Evolutionary conservation across 2,888 invertebrate species (phyloP), one percentile per base, ranked within the genome.

Genomic region (Linhomoeus sp.): DNA sequence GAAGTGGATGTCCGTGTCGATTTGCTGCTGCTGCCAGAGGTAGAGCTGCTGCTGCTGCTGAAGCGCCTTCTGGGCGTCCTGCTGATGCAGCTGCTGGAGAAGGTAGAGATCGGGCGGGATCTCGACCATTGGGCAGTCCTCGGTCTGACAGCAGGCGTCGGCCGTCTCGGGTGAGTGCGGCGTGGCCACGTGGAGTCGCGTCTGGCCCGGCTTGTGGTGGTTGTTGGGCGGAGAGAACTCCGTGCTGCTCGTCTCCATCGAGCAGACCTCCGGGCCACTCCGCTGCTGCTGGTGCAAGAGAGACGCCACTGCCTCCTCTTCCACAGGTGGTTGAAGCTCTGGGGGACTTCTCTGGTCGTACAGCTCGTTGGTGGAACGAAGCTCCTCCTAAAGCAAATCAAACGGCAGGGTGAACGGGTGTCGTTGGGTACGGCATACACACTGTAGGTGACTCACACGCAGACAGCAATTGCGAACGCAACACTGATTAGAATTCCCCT

Each of bases 1-100:
- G 20, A 47, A 36, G 17, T 42, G 29, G 2, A 42, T 39, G 3
- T 42, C 39, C 14, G 48, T 35, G 15, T 45, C 48, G 29, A 33
- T 29, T 29, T 29, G 29, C 12, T 29, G 15, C 19, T 20, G 40
- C 29, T 43, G 43, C 25, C 43, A 37, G n/a, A 37, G 19, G 19
- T 14, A 37, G 17, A 5, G 3, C n/a, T 19, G n/a, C 12, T 19
- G 17, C n/a, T n/a, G n/a, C n/a, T n/a, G n/a, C n/a, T n/a, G n/a
- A n/a, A n/a, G n/a, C n/a, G n/a, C n/a, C n/a, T n/a, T n/a, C n/a
- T n/a, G n/a, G n/a, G n/a, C n/a, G n/a, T n/a, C n/a, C n/a, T n/a
- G n/a, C n/a, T n/a, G n/a, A n/a, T n/a, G n/a, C n/a, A n/a, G n/a
- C n/a, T n/a, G n/a, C n/a, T n/a, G n/a, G n/a, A n/a, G n/a, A n/a